Percentiles rank a stretch among this genome's conserved stretches.
phyloP scores from a whole-genome alignment of 2,888 invertebrate species.

The Eristalinus sepulchralis region DNA sequence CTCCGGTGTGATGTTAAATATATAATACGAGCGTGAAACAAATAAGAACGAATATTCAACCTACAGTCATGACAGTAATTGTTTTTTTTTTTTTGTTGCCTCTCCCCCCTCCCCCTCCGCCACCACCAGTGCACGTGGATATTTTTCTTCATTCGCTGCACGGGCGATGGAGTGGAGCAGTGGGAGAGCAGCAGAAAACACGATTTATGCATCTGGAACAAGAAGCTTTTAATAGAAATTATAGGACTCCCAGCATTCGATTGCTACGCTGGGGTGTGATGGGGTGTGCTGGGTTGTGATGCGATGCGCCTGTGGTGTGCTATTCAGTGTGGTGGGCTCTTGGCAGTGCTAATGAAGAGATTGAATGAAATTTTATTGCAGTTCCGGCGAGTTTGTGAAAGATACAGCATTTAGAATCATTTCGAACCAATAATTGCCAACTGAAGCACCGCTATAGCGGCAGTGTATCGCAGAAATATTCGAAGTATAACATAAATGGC shows the following conservation, averaged over 20 bases:
- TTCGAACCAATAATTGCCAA: neutral
- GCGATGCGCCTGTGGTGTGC: neutral
- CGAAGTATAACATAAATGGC: neutral
- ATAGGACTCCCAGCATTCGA: neutral
- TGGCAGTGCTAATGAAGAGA: neutral
- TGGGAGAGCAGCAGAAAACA: neutral
- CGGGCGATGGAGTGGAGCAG: neutral
- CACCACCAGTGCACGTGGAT: slow-evolving; percentile 20
- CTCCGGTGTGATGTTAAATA: slow-evolving; percentile 52
- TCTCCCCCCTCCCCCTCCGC: neutral
- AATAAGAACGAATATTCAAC: slow-evolving; percentile 43
- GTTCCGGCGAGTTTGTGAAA: neutral
- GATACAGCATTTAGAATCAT: neutral
- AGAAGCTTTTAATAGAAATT: neutral
- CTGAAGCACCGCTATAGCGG: neutral
- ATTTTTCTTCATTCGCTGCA: slow-evolving; percentile 7
- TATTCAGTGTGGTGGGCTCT: neutral
- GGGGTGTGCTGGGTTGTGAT: neutral
- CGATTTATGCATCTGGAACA: neutral
- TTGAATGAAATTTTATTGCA: neutral
- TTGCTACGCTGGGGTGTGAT: no score
- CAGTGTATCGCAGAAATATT: neutral
- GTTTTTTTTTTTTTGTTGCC: slow-evolving; percentile 22
- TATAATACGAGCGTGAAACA: slow-evolving; percentile 35
- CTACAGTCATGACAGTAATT: slow-evolving; percentile 58